These are phyloP conservation scores for Archilochus colubris DNA, from an alignment of 2,113 vertebrate genomes.

Conservation along the genomic window DNA sequence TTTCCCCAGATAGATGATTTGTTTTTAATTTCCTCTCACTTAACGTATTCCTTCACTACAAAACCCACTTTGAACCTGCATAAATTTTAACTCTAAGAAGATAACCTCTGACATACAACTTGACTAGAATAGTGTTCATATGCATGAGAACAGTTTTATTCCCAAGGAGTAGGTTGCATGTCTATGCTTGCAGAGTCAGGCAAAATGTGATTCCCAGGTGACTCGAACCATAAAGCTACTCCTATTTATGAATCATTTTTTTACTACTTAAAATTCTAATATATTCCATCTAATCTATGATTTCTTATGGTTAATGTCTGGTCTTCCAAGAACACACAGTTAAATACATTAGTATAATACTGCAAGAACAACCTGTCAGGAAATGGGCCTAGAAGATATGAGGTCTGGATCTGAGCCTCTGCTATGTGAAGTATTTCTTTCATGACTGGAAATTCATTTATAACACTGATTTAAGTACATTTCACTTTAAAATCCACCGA, in stretches of 20 bases:
- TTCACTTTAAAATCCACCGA: neutral
- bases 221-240: neutral
- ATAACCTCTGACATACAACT: slow-evolving; percentile 14
- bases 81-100: slow-evolving; percentile 46
- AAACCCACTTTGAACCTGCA: neutral
- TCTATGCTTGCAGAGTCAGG: neutral
- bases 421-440: neutral
- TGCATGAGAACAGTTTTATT: slow-evolving; percentile 31
- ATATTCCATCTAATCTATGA: neutral
- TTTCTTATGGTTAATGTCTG: neutral
- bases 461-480: neutral
- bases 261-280: slow-evolving; percentile 8
- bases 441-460: neutral
- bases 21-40: slow-evolving; percentile 28
- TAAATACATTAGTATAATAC: neutral
- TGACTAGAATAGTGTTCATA: slow-evolving; percentile 6
- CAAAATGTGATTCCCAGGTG: neutral
- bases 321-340: neutral
- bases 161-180: neutral
- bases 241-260: neutral
- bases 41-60: neutral
- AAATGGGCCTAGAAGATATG: neutral
- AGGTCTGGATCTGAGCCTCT: neutral
- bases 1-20: neutral
- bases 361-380: neutral